Percentiles rank a stretch among this genome's conserved stretches.
These are phyloP conservation scores for Chymomyza procnemis DNA, from an alignment of 2,888 invertebrate genomes.

Conservation along the genomic window DNA sequence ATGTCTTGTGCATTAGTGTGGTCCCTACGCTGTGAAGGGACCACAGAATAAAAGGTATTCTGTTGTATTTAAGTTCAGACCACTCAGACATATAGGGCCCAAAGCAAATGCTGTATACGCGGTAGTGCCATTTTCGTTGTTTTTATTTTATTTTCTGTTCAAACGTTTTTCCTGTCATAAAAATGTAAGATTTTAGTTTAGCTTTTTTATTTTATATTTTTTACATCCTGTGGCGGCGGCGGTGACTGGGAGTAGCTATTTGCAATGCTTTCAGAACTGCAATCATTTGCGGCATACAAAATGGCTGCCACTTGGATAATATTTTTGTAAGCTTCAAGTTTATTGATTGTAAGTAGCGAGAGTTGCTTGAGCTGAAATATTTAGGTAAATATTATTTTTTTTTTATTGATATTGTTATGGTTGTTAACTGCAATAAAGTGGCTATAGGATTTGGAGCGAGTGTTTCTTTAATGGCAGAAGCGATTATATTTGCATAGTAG, in stretches of 20 bases:
- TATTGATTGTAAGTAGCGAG: background rate
- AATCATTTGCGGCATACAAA: background rate
- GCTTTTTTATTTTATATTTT: constrained; percentile 6
- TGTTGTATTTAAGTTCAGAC: constrained; percentile 1
- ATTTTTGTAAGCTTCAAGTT: background rate
- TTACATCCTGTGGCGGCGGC: constrained; percentile 6
- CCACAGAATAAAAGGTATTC: background rate
- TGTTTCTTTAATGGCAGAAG: too few relatives aligned
- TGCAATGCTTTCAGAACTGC: background rate
- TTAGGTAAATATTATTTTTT: background rate
- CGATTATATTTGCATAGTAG: too few relatives aligned
- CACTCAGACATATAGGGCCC: background rate
- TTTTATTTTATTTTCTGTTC: constrained; percentile 21
- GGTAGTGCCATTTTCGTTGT: constrained; percentile 24
- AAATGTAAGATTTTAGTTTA: constrained; percentile 20
- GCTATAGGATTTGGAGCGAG: background rate
- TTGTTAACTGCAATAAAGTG: background rate
- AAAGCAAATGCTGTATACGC: background rate
- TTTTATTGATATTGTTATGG: background rate
- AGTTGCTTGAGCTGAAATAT: background rate
- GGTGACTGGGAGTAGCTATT: background rate
- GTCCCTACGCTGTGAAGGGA: too few relatives aligned
- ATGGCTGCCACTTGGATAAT: background rate
- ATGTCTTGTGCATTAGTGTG: constrained; percentile 45
- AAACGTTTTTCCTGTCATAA: constrained; percentile 36